Percentiles rank a stretch among this genome's conserved stretches.
Evolutionary conservation across 2,113 vertebrate genomes (phyloP).

Genomic region (Dasypus novemcinctus): DNA sequence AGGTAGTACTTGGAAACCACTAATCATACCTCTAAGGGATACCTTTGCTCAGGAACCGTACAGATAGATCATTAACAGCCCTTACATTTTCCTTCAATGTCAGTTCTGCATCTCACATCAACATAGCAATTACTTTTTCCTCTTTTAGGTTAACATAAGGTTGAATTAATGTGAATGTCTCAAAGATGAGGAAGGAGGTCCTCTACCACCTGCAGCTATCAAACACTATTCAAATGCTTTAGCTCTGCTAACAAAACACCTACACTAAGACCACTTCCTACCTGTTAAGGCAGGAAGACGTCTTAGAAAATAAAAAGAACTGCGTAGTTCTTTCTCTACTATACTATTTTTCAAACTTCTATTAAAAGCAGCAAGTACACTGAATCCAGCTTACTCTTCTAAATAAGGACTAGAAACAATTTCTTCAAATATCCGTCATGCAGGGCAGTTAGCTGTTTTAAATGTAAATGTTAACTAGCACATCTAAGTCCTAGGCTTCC

Average conservation of each 20-base stretch:
- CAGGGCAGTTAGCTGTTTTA: not conserved
- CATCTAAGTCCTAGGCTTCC: not conserved
- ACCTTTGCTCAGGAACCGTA: not conserved
- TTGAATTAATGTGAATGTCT: not conserved
- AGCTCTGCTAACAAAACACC: not conserved
- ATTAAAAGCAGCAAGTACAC: not conserved
- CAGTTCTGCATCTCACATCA: not conserved
- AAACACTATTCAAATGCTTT: not conserved
- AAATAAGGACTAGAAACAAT: not conserved
- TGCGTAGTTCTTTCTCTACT: not conserved
- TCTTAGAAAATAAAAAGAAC: not conserved
- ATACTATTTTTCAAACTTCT: too few species aligned
- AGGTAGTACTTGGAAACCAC: not conserved
- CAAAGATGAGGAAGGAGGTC: not conserved
- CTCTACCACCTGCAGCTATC: not conserved
- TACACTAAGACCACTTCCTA: not conserved
- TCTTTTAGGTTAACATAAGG: not conserved
- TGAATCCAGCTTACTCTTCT: not conserved
- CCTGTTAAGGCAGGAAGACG: not conserved
- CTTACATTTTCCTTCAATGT: not conserved
- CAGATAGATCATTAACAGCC: not conserved
- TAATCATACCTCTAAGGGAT: not conserved
- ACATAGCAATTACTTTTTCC: fast-evolving
- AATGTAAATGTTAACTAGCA: not conserved
- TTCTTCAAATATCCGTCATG: not conserved